These are phyloP conservation scores for Neomonachus schauinslandi DNA, from an alignment of 2,113 vertebrate species.

Conservation along the genomic window DNA sequence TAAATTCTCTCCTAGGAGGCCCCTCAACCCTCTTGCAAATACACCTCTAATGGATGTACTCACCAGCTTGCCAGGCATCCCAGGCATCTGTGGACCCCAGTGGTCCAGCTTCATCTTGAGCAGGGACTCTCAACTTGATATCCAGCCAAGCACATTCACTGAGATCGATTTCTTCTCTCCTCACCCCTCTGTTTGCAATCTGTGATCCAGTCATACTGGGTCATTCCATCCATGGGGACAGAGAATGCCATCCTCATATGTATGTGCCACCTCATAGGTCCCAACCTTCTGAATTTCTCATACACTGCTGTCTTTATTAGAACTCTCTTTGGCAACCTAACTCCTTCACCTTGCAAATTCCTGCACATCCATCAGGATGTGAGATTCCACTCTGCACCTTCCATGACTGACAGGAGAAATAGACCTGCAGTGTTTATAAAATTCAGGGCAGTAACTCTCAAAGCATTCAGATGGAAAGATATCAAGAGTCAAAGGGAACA, in stretches of 20 bases:
- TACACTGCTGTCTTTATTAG: not conserved
- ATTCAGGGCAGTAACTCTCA: not conserved
- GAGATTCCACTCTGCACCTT: not conserved
- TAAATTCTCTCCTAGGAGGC: not conserved
- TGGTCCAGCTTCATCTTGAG: not conserved
- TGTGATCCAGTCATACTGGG: not conserved
- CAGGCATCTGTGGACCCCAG: not conserved
- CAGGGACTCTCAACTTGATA: not conserved
- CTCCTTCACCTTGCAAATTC: not conserved
- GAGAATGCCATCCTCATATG: not conserved
- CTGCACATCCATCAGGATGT: not conserved
- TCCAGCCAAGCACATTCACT: not conserved
- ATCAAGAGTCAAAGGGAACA: not conserved
- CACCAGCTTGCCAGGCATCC: not conserved
- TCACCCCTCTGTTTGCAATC: not conserved
- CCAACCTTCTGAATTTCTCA: not conserved
- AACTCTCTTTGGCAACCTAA: not conserved
- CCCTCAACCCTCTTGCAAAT: not conserved
- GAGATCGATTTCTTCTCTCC: not conserved
- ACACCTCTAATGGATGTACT: not conserved
- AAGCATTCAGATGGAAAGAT: not conserved
- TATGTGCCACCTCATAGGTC: not conserved
- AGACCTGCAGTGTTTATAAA: not conserved
- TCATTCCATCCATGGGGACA: fast-evolving
- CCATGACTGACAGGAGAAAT: not conserved